Conservation (phyloP, 1,140 invertebrate species). For the Drosophila nikananu region DNA sequence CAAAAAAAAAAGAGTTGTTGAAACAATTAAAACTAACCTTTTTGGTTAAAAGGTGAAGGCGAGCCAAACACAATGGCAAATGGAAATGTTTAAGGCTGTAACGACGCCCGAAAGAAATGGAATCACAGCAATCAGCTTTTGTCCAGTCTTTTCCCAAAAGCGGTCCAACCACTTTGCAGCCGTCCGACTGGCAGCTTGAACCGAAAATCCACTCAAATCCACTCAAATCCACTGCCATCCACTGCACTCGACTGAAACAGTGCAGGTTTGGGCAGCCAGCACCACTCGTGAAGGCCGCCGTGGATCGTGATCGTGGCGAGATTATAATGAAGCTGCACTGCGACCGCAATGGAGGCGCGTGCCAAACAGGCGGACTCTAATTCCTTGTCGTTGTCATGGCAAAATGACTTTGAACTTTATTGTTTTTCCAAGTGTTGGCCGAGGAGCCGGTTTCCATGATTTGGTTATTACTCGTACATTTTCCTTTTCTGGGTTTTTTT, state of each 20-base stretch:
- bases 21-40: conserved; percentile 82
- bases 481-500: conserved; percentile 28
- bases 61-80: conserved; percentile 42
- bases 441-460: conserved; percentile 43
- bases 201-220: conserved; percentile 20
- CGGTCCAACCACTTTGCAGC: conserved; percentile 60
- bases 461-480: conserved; percentile 42
- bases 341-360: conserved; percentile 59
- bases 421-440: conserved; percentile 54
- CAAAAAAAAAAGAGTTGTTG: conserved; percentile 36
- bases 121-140: conserved; percentile 53
- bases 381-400: conserved; percentile 47
- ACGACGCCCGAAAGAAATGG: conserved; percentile 24
- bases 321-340: conserved; percentile 49
- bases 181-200: conserved; percentile 2
- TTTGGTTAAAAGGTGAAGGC: conserved; percentile 53
- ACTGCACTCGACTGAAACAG: conserved; percentile 38
- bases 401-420: conserved; percentile 83
- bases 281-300: conserved; percentile 68
- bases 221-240: conserved; percentile 18
- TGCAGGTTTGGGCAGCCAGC: conserved; percentile 33
- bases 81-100: conserved; percentile 30
- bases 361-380: conserved; percentile 51
- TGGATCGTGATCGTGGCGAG: conserved; percentile 62
- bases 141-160: conserved; percentile 40